These are phyloP conservation scores for Carassius auratus DNA, from an alignment of 2,113 vertebrate species.

Conservation along the genomic window DNA sequence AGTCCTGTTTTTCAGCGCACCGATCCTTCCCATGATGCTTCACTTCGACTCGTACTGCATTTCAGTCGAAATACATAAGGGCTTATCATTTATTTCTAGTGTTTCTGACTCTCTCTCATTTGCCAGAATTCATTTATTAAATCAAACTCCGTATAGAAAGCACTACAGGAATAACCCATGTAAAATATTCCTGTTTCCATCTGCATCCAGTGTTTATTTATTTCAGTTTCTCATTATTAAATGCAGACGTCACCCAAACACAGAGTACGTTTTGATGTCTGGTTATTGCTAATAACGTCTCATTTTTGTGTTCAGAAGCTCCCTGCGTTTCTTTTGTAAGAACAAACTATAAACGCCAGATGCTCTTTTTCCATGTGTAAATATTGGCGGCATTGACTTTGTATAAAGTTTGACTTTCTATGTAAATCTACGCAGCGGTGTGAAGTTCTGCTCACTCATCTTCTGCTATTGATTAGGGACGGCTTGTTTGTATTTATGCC, in stretches of 20 bases:
- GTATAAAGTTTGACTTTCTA: slow-evolving; percentile 81
- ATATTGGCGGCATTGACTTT: slow-evolving; percentile 80
- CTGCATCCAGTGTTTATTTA: not conserved
- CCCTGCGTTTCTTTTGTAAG: slow-evolving; percentile 31
- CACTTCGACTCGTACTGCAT: slow-evolving; percentile 7
- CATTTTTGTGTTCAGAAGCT: slow-evolving; percentile 25
- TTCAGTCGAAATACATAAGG: slow-evolving; percentile 41
- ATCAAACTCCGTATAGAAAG: not conserved
- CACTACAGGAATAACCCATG: not conserved
- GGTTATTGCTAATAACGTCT: not conserved
- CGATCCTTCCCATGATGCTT: slow-evolving; percentile 12
- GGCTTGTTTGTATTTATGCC: slow-evolving; percentile 87
- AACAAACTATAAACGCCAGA: not conserved
- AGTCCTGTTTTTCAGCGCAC: not conserved
- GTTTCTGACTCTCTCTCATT: slow-evolving; percentile 6
- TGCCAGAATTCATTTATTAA: not conserved
- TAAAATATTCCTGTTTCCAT: not conserved
- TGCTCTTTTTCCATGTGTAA: slow-evolving; percentile 76
- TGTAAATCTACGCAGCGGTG: slow-evolving; percentile 83
- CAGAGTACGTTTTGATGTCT: not conserved
- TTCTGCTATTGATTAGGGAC: slow-evolving; percentile 75
- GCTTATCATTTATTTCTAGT: slow-evolving; percentile 42
- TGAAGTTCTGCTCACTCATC: slow-evolving; percentile 75
- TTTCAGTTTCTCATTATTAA: not conserved
- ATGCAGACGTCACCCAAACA: not conserved